Percentiles rank a stretch among this genome's conserved stretches.
Evolutionary conservation across 2,888 invertebrate genomes (phyloP).

Genomic region (Ptychoptera contaminata): DNA sequence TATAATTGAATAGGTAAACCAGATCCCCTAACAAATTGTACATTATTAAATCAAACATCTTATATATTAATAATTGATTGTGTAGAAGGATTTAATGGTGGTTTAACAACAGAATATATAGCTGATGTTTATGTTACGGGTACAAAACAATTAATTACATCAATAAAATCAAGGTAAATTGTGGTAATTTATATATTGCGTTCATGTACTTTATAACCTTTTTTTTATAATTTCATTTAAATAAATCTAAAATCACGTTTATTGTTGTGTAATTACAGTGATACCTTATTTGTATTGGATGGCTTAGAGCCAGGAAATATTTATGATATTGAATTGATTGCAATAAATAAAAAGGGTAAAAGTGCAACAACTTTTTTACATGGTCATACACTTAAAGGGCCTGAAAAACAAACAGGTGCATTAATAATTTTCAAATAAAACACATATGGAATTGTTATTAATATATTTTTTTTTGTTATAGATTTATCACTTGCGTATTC

Average conservation of each 20-base stretch:
- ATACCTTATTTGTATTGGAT: slow-evolving; percentile 47
- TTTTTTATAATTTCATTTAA: not conserved
- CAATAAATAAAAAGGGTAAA: slow-evolving; percentile 55
- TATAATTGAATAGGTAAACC: slow-evolving; percentile 42
- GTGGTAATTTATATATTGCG: not conserved
- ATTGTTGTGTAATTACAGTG: too few relatives aligned
- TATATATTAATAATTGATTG: slow-evolving; percentile 58
- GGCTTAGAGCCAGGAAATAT: slow-evolving; percentile 51
- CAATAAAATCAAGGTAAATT: slow-evolving; percentile 28
- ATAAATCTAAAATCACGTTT: too few relatives aligned
- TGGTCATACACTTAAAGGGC: slow-evolving; percentile 55
- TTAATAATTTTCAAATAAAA: slow-evolving; percentile 3
- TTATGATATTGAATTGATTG: slow-evolving; percentile 51
- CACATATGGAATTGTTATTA: not conserved
- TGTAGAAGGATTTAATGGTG: slow-evolving; percentile 60
- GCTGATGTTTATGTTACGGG: slow-evolving; percentile 48
- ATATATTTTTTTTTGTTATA: slow-evolving; percentile 17
- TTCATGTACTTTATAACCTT: not conserved
- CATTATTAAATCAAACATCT: slow-evolving; percentile 55
- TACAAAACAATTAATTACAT: slow-evolving; percentile 27
- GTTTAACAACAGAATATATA: slow-evolving; percentile 54
- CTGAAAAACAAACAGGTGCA: slow-evolving; percentile 54
- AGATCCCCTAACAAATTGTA: slow-evolving; percentile 55
- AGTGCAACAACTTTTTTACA: slow-evolving; percentile 48
- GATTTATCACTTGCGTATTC: slow-evolving; percentile 30